phyloP scores from a whole-genome alignment of 2,113 vertebrate species.

The Psilopsiagon aymara region DNA sequence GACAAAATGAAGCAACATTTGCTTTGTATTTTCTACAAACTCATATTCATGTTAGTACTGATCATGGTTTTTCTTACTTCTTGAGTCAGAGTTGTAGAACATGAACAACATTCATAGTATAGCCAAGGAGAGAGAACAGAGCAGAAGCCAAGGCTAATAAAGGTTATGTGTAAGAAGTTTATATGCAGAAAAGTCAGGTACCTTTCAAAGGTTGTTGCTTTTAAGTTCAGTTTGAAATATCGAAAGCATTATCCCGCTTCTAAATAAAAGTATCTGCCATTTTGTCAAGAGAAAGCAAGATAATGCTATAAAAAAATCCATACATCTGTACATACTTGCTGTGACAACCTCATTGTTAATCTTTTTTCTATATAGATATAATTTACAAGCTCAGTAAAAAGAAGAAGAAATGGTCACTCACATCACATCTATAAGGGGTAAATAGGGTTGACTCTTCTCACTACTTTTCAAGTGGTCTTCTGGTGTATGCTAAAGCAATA shows the following conservation, averaged over 20 bases:
- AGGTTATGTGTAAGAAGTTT: neutral
- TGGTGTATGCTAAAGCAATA: neutral
- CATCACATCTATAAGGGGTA: neutral
- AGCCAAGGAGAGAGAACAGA: neutral
- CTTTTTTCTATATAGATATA: neutral
- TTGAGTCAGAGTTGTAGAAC: neutral
- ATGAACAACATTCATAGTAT: neutral
- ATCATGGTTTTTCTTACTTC: neutral
- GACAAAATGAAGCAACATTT: neutral
- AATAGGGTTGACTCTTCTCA: neutral
- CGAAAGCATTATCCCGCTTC: neutral
- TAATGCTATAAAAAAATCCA: neutral
- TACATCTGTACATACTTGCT: neutral
- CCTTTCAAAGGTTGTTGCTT: neutral
- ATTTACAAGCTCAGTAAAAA: neutral
- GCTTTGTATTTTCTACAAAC: neutral
- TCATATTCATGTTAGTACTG: neutral
- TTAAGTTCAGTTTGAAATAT: neutral
- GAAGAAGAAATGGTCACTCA: neutral
- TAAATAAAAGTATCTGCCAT: neutral
- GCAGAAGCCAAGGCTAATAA: neutral
- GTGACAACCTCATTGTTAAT: neutral
- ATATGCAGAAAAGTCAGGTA: neutral
- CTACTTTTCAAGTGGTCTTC: neutral
- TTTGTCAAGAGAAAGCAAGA: neutral